phyloP scores from a whole-genome alignment of 2,888 invertebrate species.

The Diogma glabrata region DNA sequence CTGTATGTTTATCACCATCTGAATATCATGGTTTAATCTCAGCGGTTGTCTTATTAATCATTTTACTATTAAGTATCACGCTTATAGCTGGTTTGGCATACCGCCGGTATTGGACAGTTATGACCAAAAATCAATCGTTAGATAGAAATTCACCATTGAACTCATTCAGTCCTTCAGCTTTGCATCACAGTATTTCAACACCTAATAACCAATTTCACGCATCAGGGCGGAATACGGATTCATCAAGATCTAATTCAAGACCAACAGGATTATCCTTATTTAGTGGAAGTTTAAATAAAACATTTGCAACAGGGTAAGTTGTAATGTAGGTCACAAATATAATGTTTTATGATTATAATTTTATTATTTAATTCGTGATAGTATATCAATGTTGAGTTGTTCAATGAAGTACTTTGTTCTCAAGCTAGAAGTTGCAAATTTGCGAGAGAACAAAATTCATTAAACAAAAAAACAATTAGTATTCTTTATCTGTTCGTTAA shows the following conservation, averaged over 20 bases:
- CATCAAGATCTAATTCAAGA: slow-evolving; percentile 22
- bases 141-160: slow-evolving; percentile 40
- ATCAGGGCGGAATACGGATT: slow-evolving; percentile 15
- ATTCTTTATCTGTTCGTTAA: too few relatives aligned
- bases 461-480: too few relatives aligned
- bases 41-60: slow-evolving; percentile 62
- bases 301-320: slow-evolving; percentile 50
- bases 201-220: slow-evolving; percentile 27
- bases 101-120: slow-evolving; percentile 66
- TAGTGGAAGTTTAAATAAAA: slow-evolving; percentile 56
- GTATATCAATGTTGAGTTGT: too few relatives aligned
- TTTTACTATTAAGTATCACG: slow-evolving; percentile 60
- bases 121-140: slow-evolving; percentile 53
- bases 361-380: too few relatives aligned
- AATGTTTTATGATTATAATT: neutral
- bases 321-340: slow-evolving; percentile 13
- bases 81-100: slow-evolving; percentile 65
- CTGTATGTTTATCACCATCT: slow-evolving; percentile 67
- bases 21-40: slow-evolving; percentile 79
- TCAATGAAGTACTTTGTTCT: too few relatives aligned
- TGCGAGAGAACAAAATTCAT: too few relatives aligned
- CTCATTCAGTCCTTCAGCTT: slow-evolving; percentile 33
- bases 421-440: too few relatives aligned
- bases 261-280: slow-evolving; percentile 44
- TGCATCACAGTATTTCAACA: slow-evolving; percentile 34